A percentile compares a stretch with the other conserved stretches of the same genome.
phyloP scores from a whole-genome alignment of 1,140 invertebrate genomes.

The Amphibalanus amphitrite region DNA sequence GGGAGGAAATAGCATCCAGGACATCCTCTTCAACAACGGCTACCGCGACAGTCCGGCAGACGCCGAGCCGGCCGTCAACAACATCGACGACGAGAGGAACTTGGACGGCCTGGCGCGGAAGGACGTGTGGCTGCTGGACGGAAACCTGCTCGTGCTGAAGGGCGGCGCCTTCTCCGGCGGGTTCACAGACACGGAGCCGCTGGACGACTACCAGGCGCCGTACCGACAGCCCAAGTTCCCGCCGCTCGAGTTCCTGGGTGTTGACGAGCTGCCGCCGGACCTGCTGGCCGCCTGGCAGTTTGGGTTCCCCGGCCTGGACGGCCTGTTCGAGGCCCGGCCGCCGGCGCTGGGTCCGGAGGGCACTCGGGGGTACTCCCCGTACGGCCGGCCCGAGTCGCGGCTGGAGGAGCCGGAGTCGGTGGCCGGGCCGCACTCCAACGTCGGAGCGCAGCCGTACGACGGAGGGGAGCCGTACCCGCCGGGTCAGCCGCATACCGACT shows the following conservation, averaged over 20 bases:
- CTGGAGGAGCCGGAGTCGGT: no score
- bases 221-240: slow-evolving; percentile 43
- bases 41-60: not conserved
- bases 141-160: slow-evolving; percentile 62
- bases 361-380: not conserved
- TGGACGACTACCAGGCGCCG: slow-evolving; percentile 63
- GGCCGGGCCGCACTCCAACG: no score
- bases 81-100: slow-evolving; percentile 29
- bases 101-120: slow-evolving; percentile 60
- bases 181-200: slow-evolving; percentile 38
- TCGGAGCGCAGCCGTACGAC: no score
- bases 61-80: not conserved
- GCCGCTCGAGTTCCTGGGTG: slow-evolving; percentile 40
- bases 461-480: no score
- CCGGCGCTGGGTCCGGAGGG: no score
- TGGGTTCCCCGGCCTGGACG: not conserved
- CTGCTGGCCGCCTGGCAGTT: not conserved
- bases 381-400: not conserved
- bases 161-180: slow-evolving; percentile 44
- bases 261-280: slow-evolving; percentile 19
- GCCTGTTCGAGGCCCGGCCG: no score
- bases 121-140: slow-evolving; percentile 76
- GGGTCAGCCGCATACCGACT: no score
- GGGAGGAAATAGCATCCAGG: slow-evolving; percentile 1
- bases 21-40: slow-evolving; percentile 5